Base-by-base conservation (phyloP, 1,140 invertebrate species). In the Aphidius ervi region DNA sequence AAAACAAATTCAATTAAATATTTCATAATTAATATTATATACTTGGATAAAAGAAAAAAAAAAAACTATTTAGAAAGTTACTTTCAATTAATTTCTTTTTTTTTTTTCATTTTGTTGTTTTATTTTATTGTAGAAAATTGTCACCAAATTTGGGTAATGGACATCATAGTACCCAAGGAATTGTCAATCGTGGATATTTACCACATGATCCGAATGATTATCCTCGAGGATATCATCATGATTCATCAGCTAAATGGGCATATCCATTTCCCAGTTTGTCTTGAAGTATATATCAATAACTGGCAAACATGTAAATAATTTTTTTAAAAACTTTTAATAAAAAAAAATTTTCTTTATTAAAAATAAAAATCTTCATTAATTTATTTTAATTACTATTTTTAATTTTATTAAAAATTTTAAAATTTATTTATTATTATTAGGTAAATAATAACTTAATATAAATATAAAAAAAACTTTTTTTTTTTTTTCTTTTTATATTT, bases 201-300 rank as follows among this genome's bases (percentile, higher is more conserved):
- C 65, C 74, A 5, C 70, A 77, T 48, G 74, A 77, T 5, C 39
- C 61, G 7, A 63, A 70, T 9, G 76, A 76, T 6, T 67, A 67
- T 37, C 67, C 68, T 9, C 71, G 65, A 10, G 63, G 23, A 31
- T 31, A 65, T 8, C 20, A 57, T 6, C 56, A 70, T 3, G 70
- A 76, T 23, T 71, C 74, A 23, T 56, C 67, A 3, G 63, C 48
- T 40, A 52, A 77, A 48, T 80, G 77, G 77, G 75, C 76, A 9
- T 80, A 78, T 61, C 76, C 77, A 10, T 78, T 79, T 56, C 76
- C 75, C 9, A 69, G 72, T 16, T 63, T 70, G 5, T 67, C 70
- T 40, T 68, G 75, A 53, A 70, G 75, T 60, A 59, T 60, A 59
- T 16, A 16, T 71, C n/a, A 58, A 58, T 42, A 54, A 59, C 49